A percentile compares a stretch with the other conserved stretches of the same genome.
phyloP scores from a whole-genome alignment of 2,797 vertebrate species.

The Apogon hyalosoma region DNA sequence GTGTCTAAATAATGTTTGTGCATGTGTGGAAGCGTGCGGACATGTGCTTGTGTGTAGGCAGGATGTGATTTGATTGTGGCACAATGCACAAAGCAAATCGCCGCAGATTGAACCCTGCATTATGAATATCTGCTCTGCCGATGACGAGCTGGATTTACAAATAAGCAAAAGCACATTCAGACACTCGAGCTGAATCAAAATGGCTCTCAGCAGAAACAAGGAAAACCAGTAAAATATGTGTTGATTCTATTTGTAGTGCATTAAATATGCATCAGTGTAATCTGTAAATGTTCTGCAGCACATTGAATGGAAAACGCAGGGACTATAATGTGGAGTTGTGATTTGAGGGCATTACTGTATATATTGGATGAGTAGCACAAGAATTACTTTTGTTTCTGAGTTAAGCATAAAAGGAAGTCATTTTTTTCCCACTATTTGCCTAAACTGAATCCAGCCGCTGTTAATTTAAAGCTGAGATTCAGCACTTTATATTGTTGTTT shows the following conservation, averaged over 20 bases:
- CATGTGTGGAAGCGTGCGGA: conserved; percentile 39
- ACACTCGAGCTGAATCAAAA: conserved; percentile 23
- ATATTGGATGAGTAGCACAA: neutral
- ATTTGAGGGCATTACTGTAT: neutral
- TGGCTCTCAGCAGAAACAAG: conserved; percentile 17
- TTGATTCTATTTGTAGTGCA: no score
- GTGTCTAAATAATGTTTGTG: conserved; percentile 49
- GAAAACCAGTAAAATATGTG: conserved; percentile 1
- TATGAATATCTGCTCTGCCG: conserved; percentile 34
- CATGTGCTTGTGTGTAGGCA: conserved; percentile 45
- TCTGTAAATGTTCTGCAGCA: neutral
- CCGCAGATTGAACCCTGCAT: conserved; percentile 38
- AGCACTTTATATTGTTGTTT: conserved; percentile 5
- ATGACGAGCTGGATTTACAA: conserved; percentile 27
- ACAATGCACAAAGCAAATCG: conserved; percentile 57
- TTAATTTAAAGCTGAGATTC: neutral
- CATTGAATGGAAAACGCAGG: neutral
- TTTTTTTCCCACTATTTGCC: no score
- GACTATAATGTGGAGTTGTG: neutral
- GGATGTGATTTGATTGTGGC: conserved; percentile 56
- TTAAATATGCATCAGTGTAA: neutral
- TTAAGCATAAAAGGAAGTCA: no score
- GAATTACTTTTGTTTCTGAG: no score
- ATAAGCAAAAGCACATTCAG: conserved; percentile 18
- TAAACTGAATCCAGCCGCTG: neutral